Percentiles rank a stretch among this genome's conserved stretches.
Evolutionary conservation across 1,140 invertebrate species (phyloP).

Genomic region (Lepidurus arcticus): DNA sequence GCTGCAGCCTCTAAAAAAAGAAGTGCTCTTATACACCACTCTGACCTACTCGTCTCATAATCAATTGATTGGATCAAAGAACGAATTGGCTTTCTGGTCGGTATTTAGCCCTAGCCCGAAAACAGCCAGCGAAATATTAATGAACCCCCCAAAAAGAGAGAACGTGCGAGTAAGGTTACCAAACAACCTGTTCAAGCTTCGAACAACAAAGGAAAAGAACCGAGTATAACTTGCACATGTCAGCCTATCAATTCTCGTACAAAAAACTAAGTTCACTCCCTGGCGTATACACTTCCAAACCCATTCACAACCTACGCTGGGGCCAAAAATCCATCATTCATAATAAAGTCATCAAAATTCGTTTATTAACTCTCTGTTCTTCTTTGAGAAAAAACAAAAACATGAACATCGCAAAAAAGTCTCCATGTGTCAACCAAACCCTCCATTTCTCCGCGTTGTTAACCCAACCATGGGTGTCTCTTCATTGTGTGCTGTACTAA

Average conservation of each 20-base stretch:
- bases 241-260: neutral
- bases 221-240: neutral
- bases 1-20: neutral
- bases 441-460: neutral
- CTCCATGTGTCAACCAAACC: neutral
- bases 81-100: neutral
- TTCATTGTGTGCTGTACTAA: neutral
- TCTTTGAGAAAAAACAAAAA: neutral
- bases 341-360: conserved; percentile 5
- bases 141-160: neutral
- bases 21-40: neutral
- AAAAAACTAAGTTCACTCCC: too few relatives aligned
- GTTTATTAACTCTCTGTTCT: neutral
- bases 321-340: neutral
- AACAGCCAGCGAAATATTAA: neutral
- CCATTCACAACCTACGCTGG: neutral
- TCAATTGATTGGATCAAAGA: conserved; percentile 19
- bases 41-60: neutral
- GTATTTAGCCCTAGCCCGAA: neutral
- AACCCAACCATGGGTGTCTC: too few relatives aligned
- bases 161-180: neutral
- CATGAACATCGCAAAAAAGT: neutral
- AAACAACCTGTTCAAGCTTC: conserved; percentile 18
- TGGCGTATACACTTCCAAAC: neutral
- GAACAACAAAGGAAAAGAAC: neutral